phyloP scores from a whole-genome alignment of 2,113 vertebrate genomes.

The Nipponia nippon region DNA sequence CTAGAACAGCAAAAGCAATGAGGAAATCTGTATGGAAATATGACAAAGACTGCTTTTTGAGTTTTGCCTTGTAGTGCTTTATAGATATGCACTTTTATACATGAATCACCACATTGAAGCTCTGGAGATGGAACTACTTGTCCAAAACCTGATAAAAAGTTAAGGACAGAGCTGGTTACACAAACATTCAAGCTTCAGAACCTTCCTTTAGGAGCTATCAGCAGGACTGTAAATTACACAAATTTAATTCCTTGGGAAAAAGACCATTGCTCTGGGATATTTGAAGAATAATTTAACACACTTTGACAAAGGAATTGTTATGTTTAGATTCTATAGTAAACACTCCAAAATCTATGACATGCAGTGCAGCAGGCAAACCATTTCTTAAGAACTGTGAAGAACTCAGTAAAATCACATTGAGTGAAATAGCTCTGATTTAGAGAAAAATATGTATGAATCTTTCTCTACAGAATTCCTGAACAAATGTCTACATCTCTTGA shows the following conservation, averaged over 20 bases:
- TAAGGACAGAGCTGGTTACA: background rate
- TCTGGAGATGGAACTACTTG: background rate
- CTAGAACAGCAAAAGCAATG: background rate
- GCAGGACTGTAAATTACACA: background rate
- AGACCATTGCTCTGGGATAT: background rate
- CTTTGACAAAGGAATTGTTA: background rate
- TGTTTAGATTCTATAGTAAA: background rate
- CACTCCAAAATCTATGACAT: background rate
- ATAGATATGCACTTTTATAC: background rate
- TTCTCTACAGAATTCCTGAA: background rate
- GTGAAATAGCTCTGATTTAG: background rate
- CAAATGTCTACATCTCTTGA: accelerated
- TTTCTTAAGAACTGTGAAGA: background rate
- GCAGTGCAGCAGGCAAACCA: background rate
- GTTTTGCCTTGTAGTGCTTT: background rate
- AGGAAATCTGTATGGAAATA: background rate
- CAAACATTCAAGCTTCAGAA: background rate
- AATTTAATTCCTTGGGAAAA: background rate
- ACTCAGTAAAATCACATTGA: background rate
- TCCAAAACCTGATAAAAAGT: background rate
- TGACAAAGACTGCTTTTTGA: background rate
- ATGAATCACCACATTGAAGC: background rate
- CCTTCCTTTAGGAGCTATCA: background rate
- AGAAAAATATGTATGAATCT: background rate
- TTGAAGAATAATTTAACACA: background rate